These are phyloP conservation scores for Lepisosteus osseus DNA, from an alignment of 2,113 vertebrate species.

Conservation along the genomic window DNA sequence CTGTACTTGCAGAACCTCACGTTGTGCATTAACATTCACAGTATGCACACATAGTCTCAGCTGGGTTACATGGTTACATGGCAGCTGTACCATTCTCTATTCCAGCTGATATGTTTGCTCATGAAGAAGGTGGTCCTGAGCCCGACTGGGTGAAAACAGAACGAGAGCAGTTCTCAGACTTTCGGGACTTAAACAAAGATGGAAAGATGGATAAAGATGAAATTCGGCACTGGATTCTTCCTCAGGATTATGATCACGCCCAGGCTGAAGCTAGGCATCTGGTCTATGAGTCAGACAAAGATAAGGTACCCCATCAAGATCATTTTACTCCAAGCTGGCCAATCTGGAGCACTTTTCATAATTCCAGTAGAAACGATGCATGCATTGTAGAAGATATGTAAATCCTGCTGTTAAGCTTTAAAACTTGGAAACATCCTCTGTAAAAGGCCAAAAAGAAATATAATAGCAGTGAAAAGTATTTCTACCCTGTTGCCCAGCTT, in stretches of 20 bases:
- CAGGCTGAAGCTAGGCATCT: constrained; percentile 92
- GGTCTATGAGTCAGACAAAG: constrained; percentile 86
- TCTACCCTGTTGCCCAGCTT: too few species aligned
- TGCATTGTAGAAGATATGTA: too few species aligned
- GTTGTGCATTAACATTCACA: too few species aligned
- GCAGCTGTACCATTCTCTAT: neutral
- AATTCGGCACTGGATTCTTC: constrained; percentile 95
- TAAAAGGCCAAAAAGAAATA: too few species aligned
- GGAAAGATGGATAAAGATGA: constrained; percentile 93
- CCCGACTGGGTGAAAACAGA: constrained; percentile 93
- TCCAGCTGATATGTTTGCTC: constrained; percentile 93
- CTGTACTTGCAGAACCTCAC: too few species aligned
- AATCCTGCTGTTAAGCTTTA: too few species aligned
- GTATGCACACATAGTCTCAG: too few species aligned
- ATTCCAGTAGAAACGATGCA: too few species aligned
- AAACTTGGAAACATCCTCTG: too few species aligned
- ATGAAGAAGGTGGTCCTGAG: constrained; percentile 86
- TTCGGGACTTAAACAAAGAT: constrained; percentile 93
- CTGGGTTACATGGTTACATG: neutral
- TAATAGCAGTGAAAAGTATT: too few species aligned
- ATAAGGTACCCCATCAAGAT: constrained; percentile 72
- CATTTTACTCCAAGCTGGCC: too few species aligned
- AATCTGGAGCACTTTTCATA: too few species aligned
- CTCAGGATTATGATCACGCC: constrained; percentile 93
- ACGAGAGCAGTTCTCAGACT: constrained; percentile 91